Evolutionary conservation across 2,113 vertebrate genomes (phyloP), one percentile per base, ranked within the genome.

Genomic region (Macrotus californicus): DNA sequence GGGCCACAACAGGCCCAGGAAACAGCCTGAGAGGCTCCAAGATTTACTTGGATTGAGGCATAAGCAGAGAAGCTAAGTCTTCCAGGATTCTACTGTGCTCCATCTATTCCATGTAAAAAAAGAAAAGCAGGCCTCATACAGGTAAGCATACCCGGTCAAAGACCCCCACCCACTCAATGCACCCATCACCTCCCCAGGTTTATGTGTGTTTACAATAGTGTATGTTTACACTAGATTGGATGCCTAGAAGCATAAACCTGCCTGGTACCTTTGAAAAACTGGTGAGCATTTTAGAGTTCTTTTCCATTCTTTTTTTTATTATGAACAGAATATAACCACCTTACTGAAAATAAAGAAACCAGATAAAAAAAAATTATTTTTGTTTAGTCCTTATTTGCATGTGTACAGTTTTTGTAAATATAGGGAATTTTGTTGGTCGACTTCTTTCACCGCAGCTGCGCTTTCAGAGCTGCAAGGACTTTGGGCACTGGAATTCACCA

Each of bases 21-120:
- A 79, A 48, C 3, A 79, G 54, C 39, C 31, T 22, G 13, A 56
- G 39, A 0, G 6, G 9, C 39, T 67, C 76, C 43, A 89, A 72
- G 91, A 2, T 93, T 87, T 94, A n/a, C 83, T 80, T 81, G 76
- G n/a, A 77, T 92, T 90, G 50, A 89, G 34, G 31, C 8, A 72
- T 21, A 76, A 76, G 46, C 0, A 0, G 67, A 69, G 66, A 18
- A 29, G 64, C 29, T 46, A 36, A 46, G 41, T 64, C 82, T 41
- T 41, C 26, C 19, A 70, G 21, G 24, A 91, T 18, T 69, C 93
- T 70, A 4, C 43, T 76, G 14, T 21, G 7, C 39, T 93, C 0
- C 0, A 1, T 92, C 0, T 0, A 1, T 52, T 59, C 19, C 19
- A 19, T 12, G 56, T 83, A 21, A n/a, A 52, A 34, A 34, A 77